Percentiles rank a stretch among this genome's conserved stretches.
phyloP scores from a whole-genome alignment of 2,888 invertebrate species.

The Gortyna flavago region DNA sequence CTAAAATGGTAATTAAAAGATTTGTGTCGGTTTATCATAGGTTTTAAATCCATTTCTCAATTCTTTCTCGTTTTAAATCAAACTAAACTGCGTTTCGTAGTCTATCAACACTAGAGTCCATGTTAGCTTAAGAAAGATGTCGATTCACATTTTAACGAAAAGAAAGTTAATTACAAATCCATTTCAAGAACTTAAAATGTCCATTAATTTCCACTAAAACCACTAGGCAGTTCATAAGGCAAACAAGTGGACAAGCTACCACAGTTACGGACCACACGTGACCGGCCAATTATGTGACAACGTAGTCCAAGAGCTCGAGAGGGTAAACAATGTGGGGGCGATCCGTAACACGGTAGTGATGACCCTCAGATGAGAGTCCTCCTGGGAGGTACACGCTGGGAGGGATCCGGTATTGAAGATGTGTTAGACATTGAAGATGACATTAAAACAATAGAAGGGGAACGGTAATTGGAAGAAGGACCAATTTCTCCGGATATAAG shows the following conservation, averaged over 20 bases:
- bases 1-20: constrained; percentile 47
- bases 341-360: constrained; percentile 81
- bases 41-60: background rate
- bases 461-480: background rate
- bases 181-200: constrained; percentile 55
- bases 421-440: background rate
- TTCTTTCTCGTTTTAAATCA: background rate
- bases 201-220: constrained; percentile 62
- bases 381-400: constrained; percentile 73
- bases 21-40: constrained; percentile 25
- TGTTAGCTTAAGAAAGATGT: constrained; percentile 37
- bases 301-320: constrained; percentile 74
- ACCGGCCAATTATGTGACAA: constrained; percentile 83
- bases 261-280: constrained; percentile 78
- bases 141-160: constrained; percentile 9
- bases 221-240: constrained; percentile 46
- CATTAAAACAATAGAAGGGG: constrained; percentile 10
- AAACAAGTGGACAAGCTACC: constrained; percentile 70
- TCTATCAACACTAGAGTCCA: constrained; percentile 7
- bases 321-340: constrained; percentile 80
- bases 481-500: background rate
- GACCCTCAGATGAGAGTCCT: constrained; percentile 67
- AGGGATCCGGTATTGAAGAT: constrained; percentile 52
- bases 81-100: background rate
- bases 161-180: constrained; percentile 53